These are phyloP conservation scores for Andrena minutula DNA, from an alignment of 2,888 invertebrate species.

Conservation along the genomic window DNA sequence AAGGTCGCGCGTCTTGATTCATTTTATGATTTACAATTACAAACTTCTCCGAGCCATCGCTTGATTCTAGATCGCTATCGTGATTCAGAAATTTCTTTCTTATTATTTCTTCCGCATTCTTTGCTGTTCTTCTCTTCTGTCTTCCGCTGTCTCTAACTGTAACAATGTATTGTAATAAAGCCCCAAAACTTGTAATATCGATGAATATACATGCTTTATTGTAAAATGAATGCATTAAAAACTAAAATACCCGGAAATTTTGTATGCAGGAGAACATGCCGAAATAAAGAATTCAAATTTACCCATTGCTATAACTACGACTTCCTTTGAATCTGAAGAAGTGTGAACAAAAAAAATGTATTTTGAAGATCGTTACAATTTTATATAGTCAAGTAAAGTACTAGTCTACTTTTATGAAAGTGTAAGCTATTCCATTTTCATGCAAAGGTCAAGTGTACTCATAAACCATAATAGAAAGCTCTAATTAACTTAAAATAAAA, in stretches of 20 bases:
- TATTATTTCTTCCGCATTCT: slow-evolving; percentile 80
- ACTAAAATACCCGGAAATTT: no score
- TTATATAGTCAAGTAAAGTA: neutral
- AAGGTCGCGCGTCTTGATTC: slow-evolving; percentile 62
- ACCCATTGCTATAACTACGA: neutral
- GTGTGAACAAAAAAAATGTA: slow-evolving; percentile 34
- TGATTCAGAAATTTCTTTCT: slow-evolving; percentile 74
- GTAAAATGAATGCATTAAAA: no score
- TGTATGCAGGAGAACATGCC: no score
- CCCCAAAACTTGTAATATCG: neutral
- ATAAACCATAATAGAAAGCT: neutral
- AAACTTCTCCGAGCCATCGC: slow-evolving; percentile 68
- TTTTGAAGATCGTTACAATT: neutral
- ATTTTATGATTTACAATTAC: slow-evolving; percentile 70
- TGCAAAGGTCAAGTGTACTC: neutral
- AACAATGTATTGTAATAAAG: slow-evolving; percentile 56
- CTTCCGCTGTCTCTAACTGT: slow-evolving; percentile 73
- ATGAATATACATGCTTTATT: neutral
- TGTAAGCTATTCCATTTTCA: neutral
- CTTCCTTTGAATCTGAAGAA: neutral
- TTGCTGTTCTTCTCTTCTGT: slow-evolving; percentile 79
- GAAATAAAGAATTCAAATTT: neutral
- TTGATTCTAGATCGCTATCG: slow-evolving; percentile 74
- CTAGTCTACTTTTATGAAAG: neutral
- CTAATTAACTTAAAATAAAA: neutral